phyloP scores from a whole-genome alignment of 2,888 invertebrate genomes.

The Heliconius aoede region DNA sequence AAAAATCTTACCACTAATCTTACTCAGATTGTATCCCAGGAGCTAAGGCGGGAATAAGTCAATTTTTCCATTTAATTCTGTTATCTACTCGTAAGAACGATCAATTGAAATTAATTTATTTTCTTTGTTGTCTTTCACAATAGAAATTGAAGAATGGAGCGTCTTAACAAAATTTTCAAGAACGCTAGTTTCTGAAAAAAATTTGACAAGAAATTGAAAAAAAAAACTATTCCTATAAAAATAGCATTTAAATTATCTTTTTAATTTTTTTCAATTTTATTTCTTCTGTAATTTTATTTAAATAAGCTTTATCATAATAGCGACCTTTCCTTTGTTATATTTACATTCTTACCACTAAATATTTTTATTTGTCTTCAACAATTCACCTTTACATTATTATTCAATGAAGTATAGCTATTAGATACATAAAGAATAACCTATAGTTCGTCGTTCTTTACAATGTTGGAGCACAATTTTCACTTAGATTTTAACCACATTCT shows the following conservation, averaged over 20 bases:
- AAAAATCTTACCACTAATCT: too few relatives aligned
- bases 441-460: background rate
- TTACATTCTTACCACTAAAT: too few relatives aligned
- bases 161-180: background rate
- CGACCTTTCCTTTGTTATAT: too few relatives aligned
- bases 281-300: too few relatives aligned
- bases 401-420: background rate
- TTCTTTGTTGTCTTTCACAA: background rate
- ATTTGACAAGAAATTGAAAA: too few relatives aligned
- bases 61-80: background rate
- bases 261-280: too few relatives aligned
- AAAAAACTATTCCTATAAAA: background rate
- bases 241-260: too few relatives aligned
- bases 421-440: background rate
- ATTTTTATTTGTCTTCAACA: background rate
- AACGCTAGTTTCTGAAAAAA: background rate
- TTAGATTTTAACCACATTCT: background rate
- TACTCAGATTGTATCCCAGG: too few relatives aligned
- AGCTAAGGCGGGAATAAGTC: background rate
- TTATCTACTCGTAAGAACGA: too few relatives aligned
- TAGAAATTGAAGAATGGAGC: background rate
- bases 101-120: too few relatives aligned
- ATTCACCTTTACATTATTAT: background rate
- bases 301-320: too few relatives aligned
- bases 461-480: slow-evolving; percentile 2